Evolutionary conservation across 2,888 invertebrate species (phyloP), one percentile per base, ranked within the genome.

Genomic region (Orchestes rusci): DNA sequence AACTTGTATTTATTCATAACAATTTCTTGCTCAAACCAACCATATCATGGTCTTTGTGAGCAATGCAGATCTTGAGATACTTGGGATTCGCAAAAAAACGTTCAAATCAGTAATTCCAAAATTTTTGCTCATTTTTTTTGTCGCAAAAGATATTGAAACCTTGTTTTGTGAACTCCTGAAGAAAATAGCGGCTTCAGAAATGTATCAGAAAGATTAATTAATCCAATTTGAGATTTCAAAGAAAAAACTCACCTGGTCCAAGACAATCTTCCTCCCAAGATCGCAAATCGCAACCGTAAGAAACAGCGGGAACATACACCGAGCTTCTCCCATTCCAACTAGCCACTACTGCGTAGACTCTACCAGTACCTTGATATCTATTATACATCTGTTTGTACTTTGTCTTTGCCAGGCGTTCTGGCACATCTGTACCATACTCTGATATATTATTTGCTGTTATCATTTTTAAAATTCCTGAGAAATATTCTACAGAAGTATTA

Each of bases 241-340:
- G 16, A 33, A 33, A 28, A 16, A 38, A 65, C 70, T 68, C 70
- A 80, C 80, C 72, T 52, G 76, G 63, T 49, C 73, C 62, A 39
- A 71, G 63, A 58, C 81, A 80, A 34, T 61, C 63, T 51, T 72
- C 70, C 12, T 65, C 62, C 39, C 70, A 69, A 2, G 66, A 58
- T 4, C 66, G 39, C 2, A 74, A 66, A 47, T 72, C 69, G 63
- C 86, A 87, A 1, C 76, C 80, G 58, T 84, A 86, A 1, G 78
- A 77, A 36, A 75, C 69, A 2, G 72, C 68, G 1, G 87, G 84
- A 1, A 84, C 76, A 61, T 88, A 87, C 2, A 80, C 75, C 1
- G 80, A 72, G 51, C 73, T 74, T 7, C 58, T 44, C 44, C 65
- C 59, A 16, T 58, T 62, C 53, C 63, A 66, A 12, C 60, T 67